Evolutionary conservation across 2,113 vertebrate genomes (phyloP), one percentile per base, ranked within the genome.

Genomic region (Andinoacara biseriatus): DNA sequence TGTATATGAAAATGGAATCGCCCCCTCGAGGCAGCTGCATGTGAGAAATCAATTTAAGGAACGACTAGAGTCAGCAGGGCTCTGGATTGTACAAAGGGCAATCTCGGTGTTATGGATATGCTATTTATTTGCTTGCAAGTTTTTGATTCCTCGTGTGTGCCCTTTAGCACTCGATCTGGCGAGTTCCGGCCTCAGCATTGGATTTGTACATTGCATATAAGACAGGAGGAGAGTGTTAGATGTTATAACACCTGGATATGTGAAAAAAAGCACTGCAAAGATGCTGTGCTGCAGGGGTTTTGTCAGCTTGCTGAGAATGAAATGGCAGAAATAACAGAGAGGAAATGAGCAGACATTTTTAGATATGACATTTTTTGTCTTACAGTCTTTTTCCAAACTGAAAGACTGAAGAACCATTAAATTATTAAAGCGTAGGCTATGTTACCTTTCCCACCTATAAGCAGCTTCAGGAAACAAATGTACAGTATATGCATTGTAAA

Each of bases 11-110:
- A 91, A 91, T 92, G 87, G 84, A 94, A 94, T 94, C 75, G 74
- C 56, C 84, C 93, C 89, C 87, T 78, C 18, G 86, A 92, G 94
- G 93, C 92, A 75, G 77, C 82, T 40, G 83, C 67, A 58, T 90
- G 84, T 86, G 90, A 93, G 89, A 93, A 94, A 95, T 94, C 93
- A 94, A 95, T 95, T 93, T 93, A 88, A 89, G 87, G 90, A 94
- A 93, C 31, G 85, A 80, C 90, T 69, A 3, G 83, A 94, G 92
- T 94, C 92, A 94, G 93, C 93, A 93, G 91, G 91, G 86, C 86
- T 83, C 83, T 40, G 87, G 80, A 83, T 93, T 90, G 88, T 93
- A 94, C 93, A 94, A 93, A 93, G 91, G 92, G 83, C 89, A 91
- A 91, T 93, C 91, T 93, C 85, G 29, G 76, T 91, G 89, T 93